Evolutionary conservation across 2,113 vertebrate species (phyloP).

Genomic region (Ciconia maguari): DNA sequence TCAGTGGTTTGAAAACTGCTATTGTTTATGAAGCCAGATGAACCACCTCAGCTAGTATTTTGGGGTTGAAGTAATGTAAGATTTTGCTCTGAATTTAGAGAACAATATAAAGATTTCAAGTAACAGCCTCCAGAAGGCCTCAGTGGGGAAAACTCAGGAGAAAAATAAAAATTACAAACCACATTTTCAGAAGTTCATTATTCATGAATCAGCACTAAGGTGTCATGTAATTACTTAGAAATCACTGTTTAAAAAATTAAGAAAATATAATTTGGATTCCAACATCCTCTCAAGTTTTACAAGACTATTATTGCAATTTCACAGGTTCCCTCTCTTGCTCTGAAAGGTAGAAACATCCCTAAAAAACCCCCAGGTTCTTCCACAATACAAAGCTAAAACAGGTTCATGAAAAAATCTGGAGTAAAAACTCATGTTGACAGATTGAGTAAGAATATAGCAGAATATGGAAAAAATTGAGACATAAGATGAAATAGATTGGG

Average conservation of each 20-base stretch:
- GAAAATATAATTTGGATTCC: not conserved
- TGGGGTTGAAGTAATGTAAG: not conserved
- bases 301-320: not conserved
- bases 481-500: not conserved
- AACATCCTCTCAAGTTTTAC: not conserved
- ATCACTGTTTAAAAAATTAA: not conserved
- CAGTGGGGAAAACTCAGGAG: not conserved
- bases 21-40: not conserved
- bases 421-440: not conserved
- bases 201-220: not conserved
- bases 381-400: not conserved
- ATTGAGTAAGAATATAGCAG: not conserved
- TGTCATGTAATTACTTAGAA: not conserved
- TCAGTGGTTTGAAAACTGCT: not conserved
- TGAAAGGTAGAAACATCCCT: not conserved
- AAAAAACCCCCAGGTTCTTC: not conserved
- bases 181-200: not conserved
- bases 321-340: not conserved
- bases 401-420: not conserved
- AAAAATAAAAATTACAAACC: not conserved
- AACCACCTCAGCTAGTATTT: not conserved
- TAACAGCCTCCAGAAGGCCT: not conserved
- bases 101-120: not conserved
- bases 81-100: not conserved
- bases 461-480: not conserved